Evolutionary conservation across 2,113 vertebrate species (phyloP), one percentile per base, ranked within the genome.

Genomic region (Anguilla japonica): DNA sequence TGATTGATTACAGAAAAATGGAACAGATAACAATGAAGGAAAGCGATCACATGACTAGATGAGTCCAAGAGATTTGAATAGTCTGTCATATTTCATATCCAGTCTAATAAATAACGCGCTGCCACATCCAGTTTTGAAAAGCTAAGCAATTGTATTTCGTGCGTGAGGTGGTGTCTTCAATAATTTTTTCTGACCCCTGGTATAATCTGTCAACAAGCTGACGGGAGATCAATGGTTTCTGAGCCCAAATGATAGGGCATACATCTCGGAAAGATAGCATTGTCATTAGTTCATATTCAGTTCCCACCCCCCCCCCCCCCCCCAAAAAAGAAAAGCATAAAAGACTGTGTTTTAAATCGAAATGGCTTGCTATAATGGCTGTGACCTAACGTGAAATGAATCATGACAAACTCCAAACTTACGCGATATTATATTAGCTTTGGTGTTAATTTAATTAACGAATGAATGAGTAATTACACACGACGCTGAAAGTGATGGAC

Each of bases 171-270:
- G 26, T 34, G 71, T 34, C 26, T 75, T 26, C 71, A 75, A 34
- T 75, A n/a, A 75, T 75, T 34, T 67, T 63, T 26, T 13, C 29
- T n/a, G n/a, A n/a, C 71, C 71, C n/a, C n/a, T 34, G 71, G 11
- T n/a, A n/a, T 71, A 71, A 71, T 71, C 63, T 71, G 63, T 71
- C 63, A 75, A 75, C 71, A 75, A 75, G 11, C n/a, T 11, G 71
- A 75, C 71, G 71, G 71, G 34, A 75, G 71, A 75, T 75, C 71
- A 75, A 75, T 75, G 71, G 71, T 75, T 75, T 75, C 71, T 13
- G 71, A 75, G 34, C 22, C 71, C 71, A 75, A 75, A 75, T 75
- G 71, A 75, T 75, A 75, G n/a, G 26, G 71, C 71, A 75, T 75
- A 13, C n/a, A 75, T 75, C 71, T 34, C n/a, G 9, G n/a, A 75